Percentiles rank a stretch among this genome's conserved stretches.
phyloP scores from a whole-genome alignment of 2,888 invertebrate genomes.

The Drosophila diplacantha region DNA sequence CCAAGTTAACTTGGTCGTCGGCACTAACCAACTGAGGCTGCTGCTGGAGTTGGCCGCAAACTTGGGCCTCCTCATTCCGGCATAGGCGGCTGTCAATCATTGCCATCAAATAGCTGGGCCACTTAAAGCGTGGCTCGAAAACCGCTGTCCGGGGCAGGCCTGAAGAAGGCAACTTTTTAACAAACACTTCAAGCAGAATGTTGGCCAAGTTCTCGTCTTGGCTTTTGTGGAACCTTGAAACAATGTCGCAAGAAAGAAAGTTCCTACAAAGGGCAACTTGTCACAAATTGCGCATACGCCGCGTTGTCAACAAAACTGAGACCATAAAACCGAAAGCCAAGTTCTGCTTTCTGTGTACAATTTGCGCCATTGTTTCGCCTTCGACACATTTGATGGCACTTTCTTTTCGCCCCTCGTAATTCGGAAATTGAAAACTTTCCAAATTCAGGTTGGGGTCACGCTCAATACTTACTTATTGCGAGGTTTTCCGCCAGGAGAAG shows the following conservation, averaged over 20 bases:
- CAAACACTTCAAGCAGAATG: constrained; percentile 38
- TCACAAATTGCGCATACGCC: constrained; percentile 47
- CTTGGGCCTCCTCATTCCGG: constrained; percentile 11
- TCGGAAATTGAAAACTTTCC: constrained; percentile 38
- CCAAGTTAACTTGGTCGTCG: constrained; percentile 13
- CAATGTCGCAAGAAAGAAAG: constrained; percentile 45
- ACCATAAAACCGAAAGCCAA: constrained; percentile 40
- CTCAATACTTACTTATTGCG: constrained; percentile 39
- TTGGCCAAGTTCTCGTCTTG: constrained; percentile 26
- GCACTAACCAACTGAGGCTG: constrained; percentile 18
- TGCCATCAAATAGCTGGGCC: constrained; percentile 34
- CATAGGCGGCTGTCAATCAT: constrained; percentile 30
- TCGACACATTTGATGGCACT: constrained; percentile 43
- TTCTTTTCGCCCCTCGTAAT: constrained; percentile 21
- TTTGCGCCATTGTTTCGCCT: constrained; percentile 42
- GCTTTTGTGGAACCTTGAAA: constrained; percentile 29
- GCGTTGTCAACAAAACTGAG: constrained; percentile 38
- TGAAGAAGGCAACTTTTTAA: constrained; percentile 23
- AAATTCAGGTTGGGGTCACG: constrained; percentile 39
- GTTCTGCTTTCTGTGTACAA: constrained; percentile 26
- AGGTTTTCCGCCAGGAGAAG: constrained; percentile 7
- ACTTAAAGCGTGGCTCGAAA: constrained; percentile 30
- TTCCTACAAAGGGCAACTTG: constrained; percentile 44
- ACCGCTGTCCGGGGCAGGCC: constrained; percentile 10
- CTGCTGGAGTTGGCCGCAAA: constrained; percentile 16